phyloP scores from a whole-genome alignment of 2,888 invertebrate species.

The Nematopogon swammerdamellus region DNA sequence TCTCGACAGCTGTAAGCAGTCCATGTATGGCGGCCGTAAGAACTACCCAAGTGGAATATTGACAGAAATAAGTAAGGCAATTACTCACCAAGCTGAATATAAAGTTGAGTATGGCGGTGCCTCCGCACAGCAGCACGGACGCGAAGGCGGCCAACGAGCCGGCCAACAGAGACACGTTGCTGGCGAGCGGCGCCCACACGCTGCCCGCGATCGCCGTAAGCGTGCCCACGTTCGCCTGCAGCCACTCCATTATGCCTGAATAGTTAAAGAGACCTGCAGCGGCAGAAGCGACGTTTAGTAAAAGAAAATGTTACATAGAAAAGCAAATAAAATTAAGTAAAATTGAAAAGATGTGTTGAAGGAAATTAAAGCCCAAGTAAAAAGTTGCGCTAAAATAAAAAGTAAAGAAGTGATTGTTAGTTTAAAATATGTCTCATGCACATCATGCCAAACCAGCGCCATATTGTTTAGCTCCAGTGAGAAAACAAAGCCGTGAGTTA shows the following conservation, averaged over 20 bases:
- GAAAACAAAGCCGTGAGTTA: no score
- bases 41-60: no score
- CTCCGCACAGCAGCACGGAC: slow-evolving; percentile 83
- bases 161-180: slow-evolving; percentile 84
- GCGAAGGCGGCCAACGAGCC: slow-evolving; percentile 84
- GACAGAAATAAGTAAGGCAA: no score
- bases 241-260: slow-evolving; percentile 73
- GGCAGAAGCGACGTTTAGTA: neutral
- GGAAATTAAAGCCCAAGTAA: no score
- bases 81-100: slow-evolving; percentile 74
- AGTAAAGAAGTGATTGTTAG: neutral
- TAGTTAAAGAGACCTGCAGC: slow-evolving; percentile 66
- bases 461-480: no score
- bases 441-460: no score
- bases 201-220: slow-evolving; percentile 78
- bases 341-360: no score
- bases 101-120: slow-evolving; percentile 87
- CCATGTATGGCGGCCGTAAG: neutral
- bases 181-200: slow-evolving; percentile 88
- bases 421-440: neutral
- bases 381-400: neutral
- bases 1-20: neutral
- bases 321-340: no score
- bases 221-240: slow-evolving; percentile 87
- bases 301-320: neutral